Percentiles rank a stretch among this genome's conserved stretches.
Conservation (phyloP, 2,113 vertebrate genomes). For the Macquaria australasica region DNA sequence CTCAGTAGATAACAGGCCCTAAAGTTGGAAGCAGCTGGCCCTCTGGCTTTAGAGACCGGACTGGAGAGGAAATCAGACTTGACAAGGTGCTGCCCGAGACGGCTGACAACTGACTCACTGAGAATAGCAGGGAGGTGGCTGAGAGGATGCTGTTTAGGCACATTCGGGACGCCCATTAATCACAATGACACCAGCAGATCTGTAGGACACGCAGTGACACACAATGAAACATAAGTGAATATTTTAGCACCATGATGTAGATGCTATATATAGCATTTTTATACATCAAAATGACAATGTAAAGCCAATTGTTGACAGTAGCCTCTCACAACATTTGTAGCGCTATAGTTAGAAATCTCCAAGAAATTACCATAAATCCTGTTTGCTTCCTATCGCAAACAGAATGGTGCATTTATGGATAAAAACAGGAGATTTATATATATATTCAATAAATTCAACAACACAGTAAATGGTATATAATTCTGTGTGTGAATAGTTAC, state of each 20-base stretch:
- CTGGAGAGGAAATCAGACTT: slow-evolving; percentile 54
- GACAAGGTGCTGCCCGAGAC: slow-evolving; percentile 68
- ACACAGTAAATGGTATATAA: neutral
- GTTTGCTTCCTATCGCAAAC: neutral
- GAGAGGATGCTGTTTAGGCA: slow-evolving; percentile 48
- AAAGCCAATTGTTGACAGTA: neutral
- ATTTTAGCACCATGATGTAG: slow-evolving; percentile 10
- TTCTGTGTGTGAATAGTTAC: neutral
- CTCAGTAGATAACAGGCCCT: slow-evolving; percentile 57
- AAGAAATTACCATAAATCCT: neutral
- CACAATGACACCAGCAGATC: slow-evolving; percentile 46
- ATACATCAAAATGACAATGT: slow-evolving; percentile 19
- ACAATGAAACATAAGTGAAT: slow-evolving; percentile 33
- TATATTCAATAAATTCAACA: neutral
- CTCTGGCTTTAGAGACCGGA: slow-evolving; percentile 22
- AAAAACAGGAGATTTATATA: neutral
- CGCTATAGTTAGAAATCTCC: neutral
- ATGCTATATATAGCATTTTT: neutral
- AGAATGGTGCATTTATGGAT: too few relatives aligned
- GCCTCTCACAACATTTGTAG: neutral
- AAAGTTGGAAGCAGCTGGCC: slow-evolving; percentile 68
- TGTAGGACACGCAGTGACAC: slow-evolving; percentile 19
- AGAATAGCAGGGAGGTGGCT: slow-evolving; percentile 41
- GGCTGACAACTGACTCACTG: slow-evolving; percentile 38
- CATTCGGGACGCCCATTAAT: slow-evolving; percentile 57